phyloP scores from a whole-genome alignment of 2,888 invertebrate genomes.

The Saturnia pavonia region DNA sequence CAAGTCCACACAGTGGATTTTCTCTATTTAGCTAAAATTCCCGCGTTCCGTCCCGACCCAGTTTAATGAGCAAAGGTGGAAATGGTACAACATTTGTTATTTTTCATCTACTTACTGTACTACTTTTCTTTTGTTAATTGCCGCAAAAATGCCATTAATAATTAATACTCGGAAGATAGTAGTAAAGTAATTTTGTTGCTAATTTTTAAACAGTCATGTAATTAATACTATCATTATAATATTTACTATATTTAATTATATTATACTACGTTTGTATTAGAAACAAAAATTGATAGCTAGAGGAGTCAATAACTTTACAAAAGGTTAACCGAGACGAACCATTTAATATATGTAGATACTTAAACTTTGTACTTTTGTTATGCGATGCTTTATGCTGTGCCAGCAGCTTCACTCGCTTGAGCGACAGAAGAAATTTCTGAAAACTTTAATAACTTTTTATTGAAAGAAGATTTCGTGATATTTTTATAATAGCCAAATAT shows the following conservation, averaged over 20 bases:
- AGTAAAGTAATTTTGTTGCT: background rate
- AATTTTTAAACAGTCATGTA: background rate
- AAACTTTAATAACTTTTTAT: too few relatives aligned
- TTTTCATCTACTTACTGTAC: slow-evolving; percentile 55
- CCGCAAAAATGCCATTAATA: slow-evolving; percentile 20
- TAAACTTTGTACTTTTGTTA: too few relatives aligned
- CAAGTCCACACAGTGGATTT: slow-evolving; percentile 49
- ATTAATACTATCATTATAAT: background rate
- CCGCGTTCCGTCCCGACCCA: slow-evolving; percentile 49
- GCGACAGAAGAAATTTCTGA: too few relatives aligned
- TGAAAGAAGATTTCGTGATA: too few relatives aligned
- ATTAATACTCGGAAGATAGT: slow-evolving; percentile 12
- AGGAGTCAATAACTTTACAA: background rate
- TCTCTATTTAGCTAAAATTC: slow-evolving; percentile 57
- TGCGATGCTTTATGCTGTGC: too few relatives aligned
- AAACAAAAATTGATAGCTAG: background rate
- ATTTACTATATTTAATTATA: background rate
- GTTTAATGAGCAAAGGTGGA: slow-evolving; percentile 61
- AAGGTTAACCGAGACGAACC: background rate
- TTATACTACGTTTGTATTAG: background rate
- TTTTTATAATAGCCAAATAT: too few relatives aligned
- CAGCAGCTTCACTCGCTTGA: too few relatives aligned
- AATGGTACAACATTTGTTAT: slow-evolving; percentile 59
- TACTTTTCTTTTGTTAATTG: slow-evolving; percentile 32
- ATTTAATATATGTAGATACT: background rate